phyloP scores from a whole-genome alignment of 2,888 invertebrate genomes.

The Drosophila setosimentum region DNA sequence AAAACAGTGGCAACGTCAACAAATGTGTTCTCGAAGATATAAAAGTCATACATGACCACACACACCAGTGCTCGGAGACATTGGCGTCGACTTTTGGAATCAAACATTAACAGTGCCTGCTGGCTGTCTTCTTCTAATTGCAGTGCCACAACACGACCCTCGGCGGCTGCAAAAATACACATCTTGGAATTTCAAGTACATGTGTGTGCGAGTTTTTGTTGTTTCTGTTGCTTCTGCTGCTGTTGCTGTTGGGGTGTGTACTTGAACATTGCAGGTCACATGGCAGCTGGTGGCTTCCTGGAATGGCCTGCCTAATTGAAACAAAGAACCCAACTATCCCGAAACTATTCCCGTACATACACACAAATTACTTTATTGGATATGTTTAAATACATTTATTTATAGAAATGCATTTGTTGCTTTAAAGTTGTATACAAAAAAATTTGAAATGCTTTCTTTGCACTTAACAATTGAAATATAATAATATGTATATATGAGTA shows the following conservation, averaged over 20 bases:
- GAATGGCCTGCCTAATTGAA: conserved; percentile 49
- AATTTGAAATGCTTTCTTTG: conserved; percentile 51
- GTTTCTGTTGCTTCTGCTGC: neutral
- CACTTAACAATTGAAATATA: conserved; percentile 46
- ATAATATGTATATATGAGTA: conserved; percentile 46
- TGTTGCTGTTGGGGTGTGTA: conserved; percentile 27
- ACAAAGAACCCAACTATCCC: conserved; percentile 15
- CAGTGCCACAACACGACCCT: conserved; percentile 70
- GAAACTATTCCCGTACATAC: conserved; percentile 37
- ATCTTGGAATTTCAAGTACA: conserved; percentile 79
- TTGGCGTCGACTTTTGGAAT: conserved; percentile 55
- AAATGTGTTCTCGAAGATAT: conserved; percentile 52
- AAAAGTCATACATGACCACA: conserved; percentile 35
- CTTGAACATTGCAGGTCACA: conserved; percentile 66
- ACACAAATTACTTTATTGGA: conserved; percentile 35
- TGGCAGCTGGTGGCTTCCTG: conserved; percentile 64
- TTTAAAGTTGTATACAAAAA: conserved; percentile 58
- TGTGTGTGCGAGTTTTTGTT: conserved; percentile 23
- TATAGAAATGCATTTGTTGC: conserved; percentile 71
- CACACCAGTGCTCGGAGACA: conserved; percentile 23
- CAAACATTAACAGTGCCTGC: conserved; percentile 53
- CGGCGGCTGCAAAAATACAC: conserved; percentile 70
- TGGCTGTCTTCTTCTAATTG: conserved; percentile 71
- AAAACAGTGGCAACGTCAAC: conserved; percentile 39
- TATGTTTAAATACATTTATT: conserved; percentile 47